These are phyloP conservation scores for Actenoides hombroni DNA, from an alignment of 2,113 vertebrate genomes.

Conservation along the genomic window DNA sequence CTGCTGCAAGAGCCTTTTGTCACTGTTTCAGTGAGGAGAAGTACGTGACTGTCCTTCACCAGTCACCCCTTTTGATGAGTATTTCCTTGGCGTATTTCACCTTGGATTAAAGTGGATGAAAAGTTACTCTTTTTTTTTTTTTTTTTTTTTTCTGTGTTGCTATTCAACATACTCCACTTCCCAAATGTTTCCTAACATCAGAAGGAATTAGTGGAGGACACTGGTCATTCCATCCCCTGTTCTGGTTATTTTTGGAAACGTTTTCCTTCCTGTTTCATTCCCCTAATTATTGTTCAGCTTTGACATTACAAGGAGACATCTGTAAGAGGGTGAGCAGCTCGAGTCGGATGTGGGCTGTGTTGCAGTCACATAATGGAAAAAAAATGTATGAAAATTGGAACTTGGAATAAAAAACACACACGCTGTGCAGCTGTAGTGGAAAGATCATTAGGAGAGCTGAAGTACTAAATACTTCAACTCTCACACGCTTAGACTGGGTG, in stretches of 20 bases:
- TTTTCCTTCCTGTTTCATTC: slow-evolving; percentile 12
- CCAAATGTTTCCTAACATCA: not conserved
- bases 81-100: not conserved
- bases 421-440: not conserved
- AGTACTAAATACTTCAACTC: not conserved
- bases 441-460: not conserved
- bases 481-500: not conserved
- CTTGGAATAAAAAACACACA: not conserved
- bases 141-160: not conserved
- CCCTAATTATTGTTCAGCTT: not conserved
- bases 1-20: not conserved
- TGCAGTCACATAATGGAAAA: not conserved
- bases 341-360: not conserved
- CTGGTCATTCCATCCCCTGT: not conserved
- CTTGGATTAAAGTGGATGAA: not conserved
- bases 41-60: not conserved
- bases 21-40: not conserved
- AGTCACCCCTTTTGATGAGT: not conserved
- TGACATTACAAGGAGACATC: not conserved
- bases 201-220: not conserved
- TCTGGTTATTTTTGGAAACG: not conserved
- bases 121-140: not conserved
- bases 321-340: not conserved
- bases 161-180: not conserved
- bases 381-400: not conserved